Percentiles rank a stretch among this genome's conserved stretches.
These are phyloP conservation scores for Anarsia innoxiella DNA, from an alignment of 2,888 invertebrate genomes.

Conservation along the genomic window DNA sequence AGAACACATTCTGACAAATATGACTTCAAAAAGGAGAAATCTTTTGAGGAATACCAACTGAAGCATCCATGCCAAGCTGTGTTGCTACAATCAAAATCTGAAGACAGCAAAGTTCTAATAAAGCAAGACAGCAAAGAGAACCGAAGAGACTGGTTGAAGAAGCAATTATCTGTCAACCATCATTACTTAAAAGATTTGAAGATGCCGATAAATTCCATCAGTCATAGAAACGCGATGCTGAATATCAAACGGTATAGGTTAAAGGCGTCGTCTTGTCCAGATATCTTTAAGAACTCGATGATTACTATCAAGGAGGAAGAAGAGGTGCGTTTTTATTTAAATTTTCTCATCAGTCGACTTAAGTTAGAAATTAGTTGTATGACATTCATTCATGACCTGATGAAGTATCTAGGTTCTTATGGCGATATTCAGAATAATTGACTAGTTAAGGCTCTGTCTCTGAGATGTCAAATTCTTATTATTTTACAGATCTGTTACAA, in stretches of 20 bases:
- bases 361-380: too few relatives aligned
- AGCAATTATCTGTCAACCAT: conserved; percentile 73
- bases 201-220: conserved; percentile 86
- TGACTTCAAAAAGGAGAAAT: conserved; percentile 28
- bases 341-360: too few relatives aligned
- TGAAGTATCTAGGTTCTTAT: too few relatives aligned
- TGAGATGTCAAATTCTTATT: too few relatives aligned
- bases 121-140: conserved; percentile 62
- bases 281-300: conserved; percentile 93
- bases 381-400: too few relatives aligned
- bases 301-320: conserved; percentile 85
- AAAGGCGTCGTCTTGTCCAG: conserved; percentile 92
- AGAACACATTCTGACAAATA: conserved; percentile 52
- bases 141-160: conserved; percentile 62
- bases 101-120: conserved; percentile 48
- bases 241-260: conserved; percentile 87
- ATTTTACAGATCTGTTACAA: too few relatives aligned
- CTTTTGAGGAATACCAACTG: conserved; percentile 37
- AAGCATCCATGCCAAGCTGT: conserved; percentile 38
- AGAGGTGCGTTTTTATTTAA: conserved; percentile 74
- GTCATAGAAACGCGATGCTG: conserved; percentile 89
- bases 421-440: too few relatives aligned
- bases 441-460: too few relatives aligned
- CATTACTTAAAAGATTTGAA: conserved; percentile 83
- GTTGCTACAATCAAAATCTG: conserved; percentile 39